Conservation (phyloP, 1,140 invertebrate species). For the Teleopsis dalmanni region DNA sequence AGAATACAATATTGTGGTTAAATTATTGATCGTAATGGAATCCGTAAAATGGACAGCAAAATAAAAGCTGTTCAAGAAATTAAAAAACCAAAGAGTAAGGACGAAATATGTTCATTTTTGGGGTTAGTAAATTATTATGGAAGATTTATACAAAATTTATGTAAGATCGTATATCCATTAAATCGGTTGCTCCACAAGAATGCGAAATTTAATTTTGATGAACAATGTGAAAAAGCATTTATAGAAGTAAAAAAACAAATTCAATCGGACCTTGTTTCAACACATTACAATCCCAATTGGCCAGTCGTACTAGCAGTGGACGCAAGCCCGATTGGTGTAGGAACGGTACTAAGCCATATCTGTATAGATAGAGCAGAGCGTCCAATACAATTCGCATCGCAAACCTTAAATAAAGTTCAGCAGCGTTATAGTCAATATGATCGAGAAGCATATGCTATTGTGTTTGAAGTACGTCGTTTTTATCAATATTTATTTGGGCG, state of each 20-base stretch:
- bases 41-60: conserved; percentile 17
- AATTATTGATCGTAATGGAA: conserved; percentile 21
- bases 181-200: conserved; percentile 23
- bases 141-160: conserved; percentile 14
- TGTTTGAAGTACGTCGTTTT: conserved; percentile 47
- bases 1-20: conserved; percentile 29
- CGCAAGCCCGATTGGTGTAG: too few relatives aligned
- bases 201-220: conserved; percentile 18
- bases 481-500: conserved; percentile 43
- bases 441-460: conserved; percentile 48
- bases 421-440: conserved; percentile 49
- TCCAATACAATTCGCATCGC: conserved; percentile 47
- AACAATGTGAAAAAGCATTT: conserved; percentile 22
- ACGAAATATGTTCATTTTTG: conserved; percentile 22
- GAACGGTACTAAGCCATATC: conserved; percentile 45
- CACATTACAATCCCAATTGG: conserved; percentile 44
- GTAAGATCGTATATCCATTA: conserved; percentile 15
- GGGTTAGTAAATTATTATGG: conserved; percentile 15
- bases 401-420: conserved; percentile 45
- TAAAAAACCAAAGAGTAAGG: conserved; percentile 11
- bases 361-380: conserved; percentile 36
- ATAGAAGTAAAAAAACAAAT: conserved; percentile 24
- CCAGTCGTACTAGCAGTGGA: conserved; percentile 48
- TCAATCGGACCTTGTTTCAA: conserved; percentile 28
- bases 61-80: conserved; percentile 18